Conservation (phyloP, 2,113 vertebrate genomes). For the Bagarius yarrelli region DNA sequence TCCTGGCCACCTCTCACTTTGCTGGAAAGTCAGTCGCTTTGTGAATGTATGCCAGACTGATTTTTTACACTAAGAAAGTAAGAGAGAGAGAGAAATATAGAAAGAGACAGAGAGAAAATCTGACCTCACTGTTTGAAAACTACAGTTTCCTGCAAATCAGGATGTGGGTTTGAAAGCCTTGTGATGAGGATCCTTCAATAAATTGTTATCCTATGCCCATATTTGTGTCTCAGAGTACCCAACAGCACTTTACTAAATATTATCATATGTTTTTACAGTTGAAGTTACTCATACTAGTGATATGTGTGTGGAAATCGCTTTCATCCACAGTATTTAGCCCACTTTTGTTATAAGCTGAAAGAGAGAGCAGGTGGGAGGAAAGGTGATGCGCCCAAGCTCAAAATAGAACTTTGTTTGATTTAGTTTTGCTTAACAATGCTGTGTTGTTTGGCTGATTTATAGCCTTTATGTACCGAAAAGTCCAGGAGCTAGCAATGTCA, state of each 20-base stretch:
- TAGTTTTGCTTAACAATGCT: background rate
- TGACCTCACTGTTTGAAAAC: background rate
- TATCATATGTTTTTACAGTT: background rate
- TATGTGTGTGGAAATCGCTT: background rate
- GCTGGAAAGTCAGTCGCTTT: constrained; percentile 8
- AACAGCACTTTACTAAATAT: background rate
- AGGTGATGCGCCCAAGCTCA: background rate
- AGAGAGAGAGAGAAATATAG: no score
- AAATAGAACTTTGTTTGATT: background rate
- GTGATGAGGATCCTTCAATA: constrained; percentile 25
- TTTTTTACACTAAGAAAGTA: background rate
- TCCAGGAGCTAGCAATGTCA: background rate
- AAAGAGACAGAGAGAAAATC: constrained; percentile 4
- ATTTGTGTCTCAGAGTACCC: background rate
- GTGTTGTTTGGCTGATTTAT: background rate
- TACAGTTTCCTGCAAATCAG: background rate
- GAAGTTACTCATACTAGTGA: background rate
- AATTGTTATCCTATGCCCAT: background rate
- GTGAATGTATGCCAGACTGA: constrained; percentile 6
- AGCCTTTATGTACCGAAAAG: background rate
- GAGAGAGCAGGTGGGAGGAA: background rate
- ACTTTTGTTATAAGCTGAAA: background rate
- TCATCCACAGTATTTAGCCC: background rate
- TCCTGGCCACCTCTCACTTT: constrained; percentile 4
- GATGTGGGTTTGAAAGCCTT: constrained; percentile 27